Evolutionary conservation across 2,797 vertebrate genomes (phyloP).

Genomic region (Urocyon cinereoargenteus): DNA sequence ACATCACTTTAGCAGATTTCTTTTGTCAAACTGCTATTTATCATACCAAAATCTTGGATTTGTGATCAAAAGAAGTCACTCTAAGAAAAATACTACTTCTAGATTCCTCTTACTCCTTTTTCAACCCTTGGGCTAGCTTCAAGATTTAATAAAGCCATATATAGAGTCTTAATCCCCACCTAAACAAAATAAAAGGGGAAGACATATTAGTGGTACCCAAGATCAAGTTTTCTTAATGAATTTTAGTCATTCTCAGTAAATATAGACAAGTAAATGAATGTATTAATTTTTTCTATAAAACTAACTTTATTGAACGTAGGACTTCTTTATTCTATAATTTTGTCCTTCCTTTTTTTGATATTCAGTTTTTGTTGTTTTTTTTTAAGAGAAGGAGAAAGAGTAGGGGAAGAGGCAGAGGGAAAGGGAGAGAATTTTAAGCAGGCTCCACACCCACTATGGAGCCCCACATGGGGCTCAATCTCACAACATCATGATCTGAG

Average conservation of each 20-base stretch:
- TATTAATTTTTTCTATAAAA: constrained; percentile 24
- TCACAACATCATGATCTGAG: background rate
- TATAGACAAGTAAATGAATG: background rate
- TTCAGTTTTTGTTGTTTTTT: background rate
- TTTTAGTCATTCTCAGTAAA: constrained; percentile 29
- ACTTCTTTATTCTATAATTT: constrained; percentile 33
- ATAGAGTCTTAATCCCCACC: background rate
- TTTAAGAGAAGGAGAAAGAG: background rate
- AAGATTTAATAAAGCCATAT: background rate
- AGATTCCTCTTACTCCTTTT: constrained; percentile 23
- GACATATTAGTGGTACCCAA: background rate
- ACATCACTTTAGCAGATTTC: background rate
- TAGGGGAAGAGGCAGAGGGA: background rate
- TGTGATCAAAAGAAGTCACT: background rate
- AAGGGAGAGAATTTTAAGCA: background rate
- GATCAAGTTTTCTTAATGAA: background rate
- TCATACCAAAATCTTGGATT: background rate
- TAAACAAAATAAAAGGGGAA: background rate
- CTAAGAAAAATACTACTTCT: constrained; percentile 11
- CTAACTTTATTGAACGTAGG: constrained; percentile 22
- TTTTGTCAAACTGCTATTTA: constrained; percentile 12
- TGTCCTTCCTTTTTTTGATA: constrained; percentile 14
- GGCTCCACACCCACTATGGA: background rate
- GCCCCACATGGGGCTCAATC: background rate
- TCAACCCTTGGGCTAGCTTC: background rate